Evolutionary conservation across 2,797 vertebrate species (phyloP), one percentile per base, ranked within the genome.

Genomic region (Anguilla anguilla): DNA sequence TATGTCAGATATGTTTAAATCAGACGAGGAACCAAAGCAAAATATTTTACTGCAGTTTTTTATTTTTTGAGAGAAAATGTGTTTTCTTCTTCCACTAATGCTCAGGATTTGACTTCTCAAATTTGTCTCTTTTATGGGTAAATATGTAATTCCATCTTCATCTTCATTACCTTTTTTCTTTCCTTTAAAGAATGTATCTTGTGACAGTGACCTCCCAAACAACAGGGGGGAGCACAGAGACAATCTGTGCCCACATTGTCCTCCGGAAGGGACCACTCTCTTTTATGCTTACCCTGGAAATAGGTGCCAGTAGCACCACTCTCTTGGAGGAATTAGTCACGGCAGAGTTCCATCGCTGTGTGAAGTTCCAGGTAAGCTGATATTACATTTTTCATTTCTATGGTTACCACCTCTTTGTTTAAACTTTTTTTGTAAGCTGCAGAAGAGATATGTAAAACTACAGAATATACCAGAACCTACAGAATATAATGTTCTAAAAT

Each of bases 141-240:
- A n/a, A 69, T 64, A n/a, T 69, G 35, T 43, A 77, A 39, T 19
- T 77, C 35, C 35, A 17, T 43, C 64, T 25, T 17, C 46, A 25
- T 82, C 35, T 51, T 82, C 25, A 49, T 7, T 82, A 2, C 22
- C 1, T 25, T 51, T n/a, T 43, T 39, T 46, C 28, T 74, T 86
- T 28, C 43, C 19, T 55, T 43, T 82, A 22, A 22, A 87, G 86
- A 15, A 87, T 82, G 6, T 87, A 81, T 59, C 17, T 87, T 35
- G 86, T 87, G 74, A 87, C 86, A 43, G 31, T 87, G 46, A 53
- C 86, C 22, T 82, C 86, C 51, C 46, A 87, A 57, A 82, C 69
- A 22, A 19, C 35, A 25, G 86, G 86, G 22, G 86, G 86, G 35
- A 53, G 49, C 22, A 87, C 74, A 19, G 86, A 82, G 72, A 82